Evolutionary conservation across 2,797 vertebrate species (phyloP), one percentile per base, ranked within the genome.

Genomic region (Epinephelus awoara): DNA sequence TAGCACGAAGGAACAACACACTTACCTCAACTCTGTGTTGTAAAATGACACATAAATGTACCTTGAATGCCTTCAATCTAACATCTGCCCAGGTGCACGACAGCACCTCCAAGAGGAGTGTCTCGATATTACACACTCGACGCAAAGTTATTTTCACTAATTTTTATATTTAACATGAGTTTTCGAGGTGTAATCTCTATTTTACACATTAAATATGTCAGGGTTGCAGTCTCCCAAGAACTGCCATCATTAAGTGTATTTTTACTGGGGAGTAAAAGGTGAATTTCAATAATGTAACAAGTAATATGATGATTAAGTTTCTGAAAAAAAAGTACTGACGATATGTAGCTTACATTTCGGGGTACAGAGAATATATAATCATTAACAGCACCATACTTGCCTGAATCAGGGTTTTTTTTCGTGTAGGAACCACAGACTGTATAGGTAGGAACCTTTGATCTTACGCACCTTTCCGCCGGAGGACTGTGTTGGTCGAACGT

Each of bases 391-490:
- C 2, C 6, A 18, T 9, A n/a, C 38, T 38, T 10, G 9, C 9
- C 3, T 23, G 3, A 17, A 8, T n/a, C 1, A 4, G 0, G 13
- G 38, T 34, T 27, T 10, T n/a, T 18, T 3, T 13, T 29, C 27
- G 27, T 29, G 5, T 29, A 29, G 27, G 27, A 29, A 29, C 27
- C 27, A 29, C 2, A 23, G 23, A 23, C 23, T 54, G 77, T 4
- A 1, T 2, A 1, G 0, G 57, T 74, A 55, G 88, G 91, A 93
- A 91, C 85, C 0, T 21, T 72, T 66, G 2, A 9, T 55, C 1
- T 1, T 0, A 2, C 3, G 10, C 23, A 1, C 4, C 0, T 69
- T 86, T 42, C 68, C 38, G 11, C 44, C 88, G 85, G 76, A 19
- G n/a, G 44, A 57, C n/a, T 68, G 9, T 76, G 3, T 18, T 5